Percentiles rank a stretch among this genome's conserved stretches.
Evolutionary conservation across 2,888 invertebrate species (phyloP).

Genomic region (Laspeyria flexula): DNA sequence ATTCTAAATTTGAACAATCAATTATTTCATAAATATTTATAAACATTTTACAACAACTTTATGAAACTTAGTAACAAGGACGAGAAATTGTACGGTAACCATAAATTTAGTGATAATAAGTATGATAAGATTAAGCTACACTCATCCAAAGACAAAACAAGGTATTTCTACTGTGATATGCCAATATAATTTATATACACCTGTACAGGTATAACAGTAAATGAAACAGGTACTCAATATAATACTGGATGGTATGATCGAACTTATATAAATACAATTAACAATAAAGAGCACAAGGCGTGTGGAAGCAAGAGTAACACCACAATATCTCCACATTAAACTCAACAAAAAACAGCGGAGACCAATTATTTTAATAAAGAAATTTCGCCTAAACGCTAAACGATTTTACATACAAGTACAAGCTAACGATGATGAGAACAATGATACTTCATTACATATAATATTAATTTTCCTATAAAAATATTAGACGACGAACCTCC

Average conservation of each 20-base stretch:
- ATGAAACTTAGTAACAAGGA: conserved; percentile 72
- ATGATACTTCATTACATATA: conserved; percentile 45
- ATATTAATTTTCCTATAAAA: conserved; percentile 51
- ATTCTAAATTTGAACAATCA: conserved; percentile 65
- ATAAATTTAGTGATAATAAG: conserved; percentile 32
- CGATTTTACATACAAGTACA: conserved; percentile 50
- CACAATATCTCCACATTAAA: background rate
- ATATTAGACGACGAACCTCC: conserved; percentile 31
- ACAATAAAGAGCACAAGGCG: background rate
- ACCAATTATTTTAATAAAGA: conserved; percentile 1
- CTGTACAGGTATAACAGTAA: conserved; percentile 59
- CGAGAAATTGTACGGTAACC: conserved; percentile 46
- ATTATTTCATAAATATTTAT: conserved; percentile 73
- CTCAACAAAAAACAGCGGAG: conserved; percentile 9
- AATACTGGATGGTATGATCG: conserved; percentile 7
- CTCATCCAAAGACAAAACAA: conserved; percentile 38
- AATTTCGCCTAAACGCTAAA: conserved; percentile 35
- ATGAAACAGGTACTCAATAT: conserved; percentile 28
- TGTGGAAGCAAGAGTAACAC: conserved; percentile 8
- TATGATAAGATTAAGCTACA: conserved; percentile 36
- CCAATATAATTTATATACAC: conserved; percentile 75
- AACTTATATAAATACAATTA: background rate
- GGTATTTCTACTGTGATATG: conserved; percentile 67
- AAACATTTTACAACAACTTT: conserved; percentile 80
- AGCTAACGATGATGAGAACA: conserved; percentile 52